Evolutionary conservation across 2,888 invertebrate species (phyloP), one percentile per base, ranked within the genome.

Genomic region (Abscondita cerata): DNA sequence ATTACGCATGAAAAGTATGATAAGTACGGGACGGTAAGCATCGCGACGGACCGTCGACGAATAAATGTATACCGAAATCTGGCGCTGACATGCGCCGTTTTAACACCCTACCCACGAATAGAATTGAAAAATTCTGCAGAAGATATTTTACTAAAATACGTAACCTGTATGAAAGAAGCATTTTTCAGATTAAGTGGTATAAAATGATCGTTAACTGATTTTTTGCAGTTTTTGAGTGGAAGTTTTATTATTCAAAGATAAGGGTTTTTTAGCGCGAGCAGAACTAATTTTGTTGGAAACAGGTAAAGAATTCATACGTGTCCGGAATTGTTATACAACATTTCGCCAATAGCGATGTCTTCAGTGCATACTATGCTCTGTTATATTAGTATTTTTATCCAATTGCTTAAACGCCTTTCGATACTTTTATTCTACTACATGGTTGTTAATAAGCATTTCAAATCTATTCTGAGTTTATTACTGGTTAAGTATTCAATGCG

Each of bases 11-110:
- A 41, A 57, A 53, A 46, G 31, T 20, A 12, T 53, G 50, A 44
- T 33, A n/a, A 48, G 48, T 50, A 58, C 68, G 68, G 66, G 66
- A 68, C 68, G 66, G 19, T 33, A 46, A 53, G 66, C 66, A 64
- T 66, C 66, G 66, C 68, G 65, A 68, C 68, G 59, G 53, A 50
- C 52, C 59, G 55, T 58, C 57, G 57, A 68, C 68, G 62, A 64
- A 62, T 60, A 66, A 62, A 57, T 44, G 44, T 59, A 61, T 62
- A 59, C 59, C 54, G 61, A 64, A 66, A 66, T 68, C 64, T 62
- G 64, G 62, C 58, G 68, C 61, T 64, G 68, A 68, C 68, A 66
- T 68, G 68, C 68, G 68, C 68, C 59, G 64, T 57, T 60, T 60
- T 61, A 46, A 56, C 62, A 65, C 65, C 56, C 56, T 62, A 53